A percentile compares a stretch with the other conserved stretches of the same genome.
Conservation (phyloP, 92 coral and sea anemone genomes). For the Parazoanthus darwini region DNA sequence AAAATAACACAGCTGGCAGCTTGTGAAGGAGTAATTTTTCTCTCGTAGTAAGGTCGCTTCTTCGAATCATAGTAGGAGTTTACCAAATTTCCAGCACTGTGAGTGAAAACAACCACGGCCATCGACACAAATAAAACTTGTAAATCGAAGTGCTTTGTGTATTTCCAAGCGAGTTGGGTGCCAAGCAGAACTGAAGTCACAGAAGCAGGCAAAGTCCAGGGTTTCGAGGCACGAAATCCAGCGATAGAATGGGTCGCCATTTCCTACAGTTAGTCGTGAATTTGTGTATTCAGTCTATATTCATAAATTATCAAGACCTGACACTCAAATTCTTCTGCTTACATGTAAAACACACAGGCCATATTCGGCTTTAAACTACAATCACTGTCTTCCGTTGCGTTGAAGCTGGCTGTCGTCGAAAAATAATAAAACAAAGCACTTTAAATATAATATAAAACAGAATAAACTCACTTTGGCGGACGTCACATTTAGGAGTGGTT, state of each 20-base stretch:
- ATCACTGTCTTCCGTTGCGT: not conserved
- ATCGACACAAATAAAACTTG: slow-evolving; percentile 56
- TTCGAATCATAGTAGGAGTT: slow-evolving; percentile 72
- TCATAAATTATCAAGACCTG: not conserved
- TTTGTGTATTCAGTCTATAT: not conserved
- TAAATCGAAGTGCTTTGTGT: slow-evolving; percentile 59
- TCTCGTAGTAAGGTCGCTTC: slow-evolving; percentile 53
- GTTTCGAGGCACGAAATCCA: slow-evolving; percentile 59
- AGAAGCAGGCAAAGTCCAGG: slow-evolving; percentile 93
- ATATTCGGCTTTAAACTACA: not conserved
- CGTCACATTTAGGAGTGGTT: not conserved
- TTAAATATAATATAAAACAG: not conserved
- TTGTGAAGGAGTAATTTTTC: slow-evolving; percentile 54
- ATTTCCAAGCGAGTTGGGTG: slow-evolving; percentile 78
- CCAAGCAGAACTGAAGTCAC: slow-evolving; percentile 82
- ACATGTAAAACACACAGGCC: not conserved
- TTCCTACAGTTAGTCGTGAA: not conserved
- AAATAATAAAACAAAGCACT: not conserved
- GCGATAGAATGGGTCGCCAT: slow-evolving; percentile 42
- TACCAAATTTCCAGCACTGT: slow-evolving; percentile 92
- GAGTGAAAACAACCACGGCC: slow-evolving; percentile 74
- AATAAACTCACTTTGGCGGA: not conserved
- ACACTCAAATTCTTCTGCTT: not conserved
- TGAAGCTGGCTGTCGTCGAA: not conserved
- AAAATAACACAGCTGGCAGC: slow-evolving; percentile 71